Percentiles rank a stretch among this genome's conserved stretches.
Conservation (phyloP, 2,113 vertebrate genomes). For the Athene noctua region DNA sequence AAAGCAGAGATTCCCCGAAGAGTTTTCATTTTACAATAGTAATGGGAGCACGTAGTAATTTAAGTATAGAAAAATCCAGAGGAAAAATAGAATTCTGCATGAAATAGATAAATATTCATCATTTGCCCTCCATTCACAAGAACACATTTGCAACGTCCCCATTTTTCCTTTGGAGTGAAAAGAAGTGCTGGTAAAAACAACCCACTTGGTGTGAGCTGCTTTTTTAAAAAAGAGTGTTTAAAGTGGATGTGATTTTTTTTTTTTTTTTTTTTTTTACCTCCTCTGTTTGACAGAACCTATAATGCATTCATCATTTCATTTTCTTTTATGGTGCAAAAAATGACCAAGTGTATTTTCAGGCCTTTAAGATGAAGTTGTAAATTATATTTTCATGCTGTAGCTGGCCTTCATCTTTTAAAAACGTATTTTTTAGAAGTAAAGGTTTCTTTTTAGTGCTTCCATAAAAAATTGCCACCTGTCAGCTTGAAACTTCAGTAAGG, state of each 20-base stretch:
- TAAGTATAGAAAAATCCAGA: constrained; percentile 43
- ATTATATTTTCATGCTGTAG: constrained; percentile 61
- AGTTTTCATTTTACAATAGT: constrained; percentile 22
- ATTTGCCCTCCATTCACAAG: constrained; percentile 50
- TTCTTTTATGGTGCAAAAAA: constrained; percentile 60
- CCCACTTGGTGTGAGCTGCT: constrained; percentile 23
- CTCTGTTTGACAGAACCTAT: constrained; percentile 50
- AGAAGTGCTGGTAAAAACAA: constrained; percentile 32
- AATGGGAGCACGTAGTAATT: background rate
- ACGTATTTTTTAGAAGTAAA: constrained; percentile 58
- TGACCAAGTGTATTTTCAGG: constrained; percentile 50
- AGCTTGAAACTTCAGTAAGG: constrained; percentile 61
- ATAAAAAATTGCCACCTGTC: constrained; percentile 66
- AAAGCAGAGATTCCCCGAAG: background rate
- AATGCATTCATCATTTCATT: constrained; percentile 55
- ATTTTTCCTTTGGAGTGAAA: constrained; percentile 48
- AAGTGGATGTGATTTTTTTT: constrained; percentile 21
- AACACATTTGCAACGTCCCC: constrained; percentile 23
- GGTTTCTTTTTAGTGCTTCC: constrained; percentile 54
- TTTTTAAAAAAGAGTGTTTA: constrained; percentile 12
- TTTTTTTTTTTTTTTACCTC: background rate
- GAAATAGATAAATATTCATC: constrained; percentile 58
- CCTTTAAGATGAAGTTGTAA: constrained; percentile 65
- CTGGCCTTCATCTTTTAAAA: constrained; percentile 61
- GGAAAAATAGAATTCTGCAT: constrained; percentile 34